Base-by-base conservation (phyloP, 1,140 invertebrate genomes). In the Brachionus manjavacas region DNA sequence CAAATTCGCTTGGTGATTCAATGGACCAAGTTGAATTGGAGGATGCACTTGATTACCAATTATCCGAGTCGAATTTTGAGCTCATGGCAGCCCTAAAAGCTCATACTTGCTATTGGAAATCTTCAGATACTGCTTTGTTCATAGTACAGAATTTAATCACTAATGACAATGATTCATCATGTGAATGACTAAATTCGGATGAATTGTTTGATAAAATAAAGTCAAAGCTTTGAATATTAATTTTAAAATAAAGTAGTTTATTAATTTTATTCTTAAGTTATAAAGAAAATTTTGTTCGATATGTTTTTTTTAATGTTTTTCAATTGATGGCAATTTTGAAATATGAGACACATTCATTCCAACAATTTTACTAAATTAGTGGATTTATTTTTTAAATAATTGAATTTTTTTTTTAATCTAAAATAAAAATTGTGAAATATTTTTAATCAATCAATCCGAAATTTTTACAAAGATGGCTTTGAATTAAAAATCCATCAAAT, bases 21-120 rank as follows among this genome's bases (percentile, higher is more conserved):
- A 81, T 81, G 9, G 79, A 81, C n/a, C 52, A 64, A 23, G 79
- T 81, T 9, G 92, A 92, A 86, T 87, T 93, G 86, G 89, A 92
- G 78, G 91, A 92, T 86, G 91, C 93, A 83, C 87, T 93, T 84
- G 93, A 93, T 88, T 93, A 92, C 87, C 92, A 92, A 76, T 87
- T 93, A 78, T 90, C 91, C 85, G 92, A 92, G 41, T 90, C 90
- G 70, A 91, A 88, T 87, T 91, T 87, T 85, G 92, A 92, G 86
- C 93, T 93, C 87, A 89, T 93, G 14, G 91, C 92, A 35, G 91
- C 92, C 12, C 88, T 94, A 25, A 93, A 92, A 66, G 92, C 93
- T 2, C 93, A 94, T 86, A 93, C 93, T 0, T 91, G 91, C 12
- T 94, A 94, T 88, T 94, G 93, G 93, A 91, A 88, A 85, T 93